A percentile compares a stretch with the other conserved stretches of the same genome.
Conservation (phyloP, 2,113 vertebrate genomes). For the Lophura nycthemera region DNA sequence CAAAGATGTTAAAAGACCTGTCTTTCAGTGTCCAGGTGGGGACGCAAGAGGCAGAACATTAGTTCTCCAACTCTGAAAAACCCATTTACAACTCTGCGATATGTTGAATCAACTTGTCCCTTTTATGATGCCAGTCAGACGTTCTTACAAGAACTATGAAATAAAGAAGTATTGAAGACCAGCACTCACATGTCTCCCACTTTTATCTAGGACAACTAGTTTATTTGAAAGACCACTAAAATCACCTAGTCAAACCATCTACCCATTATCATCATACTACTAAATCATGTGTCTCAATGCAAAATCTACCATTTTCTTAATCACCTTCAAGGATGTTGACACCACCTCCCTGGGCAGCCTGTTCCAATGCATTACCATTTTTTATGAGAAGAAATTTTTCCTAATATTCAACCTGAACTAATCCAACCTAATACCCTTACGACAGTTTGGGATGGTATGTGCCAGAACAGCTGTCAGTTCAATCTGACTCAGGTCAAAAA, state of each 20-base stretch:
- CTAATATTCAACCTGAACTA: no score
- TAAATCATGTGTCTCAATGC: no score
- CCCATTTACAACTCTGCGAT: not conserved
- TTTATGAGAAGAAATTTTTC: no score
- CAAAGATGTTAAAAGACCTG: not conserved
- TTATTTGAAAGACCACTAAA: not conserved
- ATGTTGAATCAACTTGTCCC: not conserved
- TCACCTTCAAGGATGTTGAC: no score
- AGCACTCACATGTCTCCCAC: not conserved
- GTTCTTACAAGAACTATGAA: not conserved
- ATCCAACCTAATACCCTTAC: no score
- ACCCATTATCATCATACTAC: no score
- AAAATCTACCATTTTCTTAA: no score
- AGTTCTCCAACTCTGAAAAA: not conserved
- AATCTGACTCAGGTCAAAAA: not conserved
- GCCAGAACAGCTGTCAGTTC: not conserved
- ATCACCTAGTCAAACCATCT: no score
- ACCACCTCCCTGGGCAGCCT: no score
- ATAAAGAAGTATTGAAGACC: not conserved
- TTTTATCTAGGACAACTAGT: not conserved
- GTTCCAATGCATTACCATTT: no score
- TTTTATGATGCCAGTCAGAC: not conserved
- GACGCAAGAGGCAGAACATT: not conserved
- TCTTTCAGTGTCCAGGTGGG: not conserved
- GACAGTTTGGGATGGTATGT: not conserved